These are phyloP conservation scores for Semnornis frantzii DNA, from an alignment of 2,113 vertebrate species.

Conservation along the genomic window DNA sequence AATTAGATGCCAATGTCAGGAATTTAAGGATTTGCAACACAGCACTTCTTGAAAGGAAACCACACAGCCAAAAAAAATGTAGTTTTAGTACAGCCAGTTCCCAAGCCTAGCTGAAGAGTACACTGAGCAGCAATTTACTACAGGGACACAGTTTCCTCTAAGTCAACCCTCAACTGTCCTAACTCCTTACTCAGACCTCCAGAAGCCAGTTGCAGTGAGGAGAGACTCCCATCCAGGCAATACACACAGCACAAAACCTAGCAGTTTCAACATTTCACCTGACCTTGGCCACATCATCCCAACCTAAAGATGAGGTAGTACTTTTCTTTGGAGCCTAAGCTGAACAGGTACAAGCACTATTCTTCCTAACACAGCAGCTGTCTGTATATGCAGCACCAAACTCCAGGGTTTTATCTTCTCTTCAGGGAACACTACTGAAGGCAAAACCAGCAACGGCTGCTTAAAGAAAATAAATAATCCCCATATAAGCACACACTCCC, in stretches of 20 bases:
- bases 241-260: background rate
- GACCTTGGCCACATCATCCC: background rate
- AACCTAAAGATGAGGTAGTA: conserved; percentile 57
- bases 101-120: background rate
- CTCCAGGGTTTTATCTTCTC: background rate
- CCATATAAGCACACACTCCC: background rate
- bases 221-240: background rate
- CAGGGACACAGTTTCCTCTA: background rate
- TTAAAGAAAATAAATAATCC: background rate
- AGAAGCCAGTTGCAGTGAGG: background rate
- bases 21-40: background rate
- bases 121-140: conserved; percentile 21
- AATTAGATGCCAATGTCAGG: background rate
- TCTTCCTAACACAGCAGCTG: background rate
- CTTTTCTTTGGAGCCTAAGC: conserved; percentile 51
- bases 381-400: background rate
- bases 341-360: background rate
- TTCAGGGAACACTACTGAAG: background rate
- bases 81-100: background rate
- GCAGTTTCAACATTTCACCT: background rate
- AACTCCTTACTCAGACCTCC: background rate
- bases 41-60: background rate
- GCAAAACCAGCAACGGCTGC: background rate
- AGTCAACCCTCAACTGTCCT: background rate
- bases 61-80: background rate